These are phyloP conservation scores for Rhimphoctona megacephalus DNA, from an alignment of 2,888 invertebrate species.

Conservation along the genomic window DNA sequence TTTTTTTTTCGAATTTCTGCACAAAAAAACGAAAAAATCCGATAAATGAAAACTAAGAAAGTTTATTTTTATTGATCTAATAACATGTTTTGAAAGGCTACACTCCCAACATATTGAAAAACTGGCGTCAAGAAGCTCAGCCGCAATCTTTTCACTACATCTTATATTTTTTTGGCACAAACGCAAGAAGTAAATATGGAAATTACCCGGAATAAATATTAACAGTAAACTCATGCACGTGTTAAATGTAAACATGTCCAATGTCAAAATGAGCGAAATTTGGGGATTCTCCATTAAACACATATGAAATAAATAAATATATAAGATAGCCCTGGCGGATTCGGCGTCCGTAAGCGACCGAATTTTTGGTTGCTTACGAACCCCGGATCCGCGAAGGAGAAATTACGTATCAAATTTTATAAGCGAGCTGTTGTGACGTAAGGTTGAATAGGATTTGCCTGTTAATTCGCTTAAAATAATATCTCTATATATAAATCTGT, in stretches of 20 bases:
- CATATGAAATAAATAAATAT: neutral
- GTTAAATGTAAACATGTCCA: neutral
- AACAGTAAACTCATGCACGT: neutral
- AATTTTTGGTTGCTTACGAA: too few species aligned
- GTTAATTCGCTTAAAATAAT: conserved; percentile 4
- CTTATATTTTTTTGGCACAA: neutral
- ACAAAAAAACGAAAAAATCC: neutral
- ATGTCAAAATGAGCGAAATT: neutral
- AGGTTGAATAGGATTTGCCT: neutral
- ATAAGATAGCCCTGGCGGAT: neutral
- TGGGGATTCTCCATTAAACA: neutral
- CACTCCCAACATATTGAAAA: neutral
- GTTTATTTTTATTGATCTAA: neutral
- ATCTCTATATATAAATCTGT: neutral
- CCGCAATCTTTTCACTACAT: neutral
- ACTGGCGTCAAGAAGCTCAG: neutral
- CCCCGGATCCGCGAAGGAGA: too few species aligned
- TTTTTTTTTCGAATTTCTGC: neutral
- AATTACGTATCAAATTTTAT: neutral
- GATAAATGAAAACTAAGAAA: neutral
- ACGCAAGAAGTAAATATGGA: neutral
- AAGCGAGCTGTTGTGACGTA: neutral
- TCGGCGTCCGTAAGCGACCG: too few species aligned
- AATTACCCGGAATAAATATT: neutral
- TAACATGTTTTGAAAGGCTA: neutral